Evolutionary conservation across 1,140 invertebrate species (phyloP).

Genomic region (Cotesia typhae): DNA sequence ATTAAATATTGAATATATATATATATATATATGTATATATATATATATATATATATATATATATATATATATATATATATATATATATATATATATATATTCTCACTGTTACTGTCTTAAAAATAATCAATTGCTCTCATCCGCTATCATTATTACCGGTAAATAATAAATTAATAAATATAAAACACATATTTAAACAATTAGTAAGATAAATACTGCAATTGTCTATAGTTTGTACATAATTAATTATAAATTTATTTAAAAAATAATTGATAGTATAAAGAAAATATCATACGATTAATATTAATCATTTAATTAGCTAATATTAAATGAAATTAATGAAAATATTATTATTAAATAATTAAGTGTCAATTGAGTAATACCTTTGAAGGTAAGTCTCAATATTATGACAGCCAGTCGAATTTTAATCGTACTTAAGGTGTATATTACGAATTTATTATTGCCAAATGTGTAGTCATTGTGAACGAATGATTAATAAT

Average conservation of each 20-base stretch:
- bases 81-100: neutral
- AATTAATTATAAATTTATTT: neutral
- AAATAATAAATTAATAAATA: conserved; percentile 5
- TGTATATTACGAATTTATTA: conserved; percentile 37
- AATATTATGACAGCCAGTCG: conserved; percentile 3
- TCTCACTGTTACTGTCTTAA: neutral
- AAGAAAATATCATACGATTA: conserved; percentile 1
- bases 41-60: neutral
- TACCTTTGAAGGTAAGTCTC: neutral
- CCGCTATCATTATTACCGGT: neutral
- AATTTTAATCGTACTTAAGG: conserved; percentile 33
- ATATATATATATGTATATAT: neutral
- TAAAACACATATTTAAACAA: neutral
- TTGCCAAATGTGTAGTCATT: conserved; percentile 24
- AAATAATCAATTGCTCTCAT: conserved; percentile 13
- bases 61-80: neutral
- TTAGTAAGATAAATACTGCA: conserved; percentile 18
- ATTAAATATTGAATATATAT: neutral
- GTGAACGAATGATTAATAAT: conserved; percentile 20
- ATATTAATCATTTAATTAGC: neutral
- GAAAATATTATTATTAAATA: neutral
- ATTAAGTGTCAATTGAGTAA: neutral
- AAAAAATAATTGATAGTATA: neutral
- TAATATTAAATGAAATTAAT: neutral
- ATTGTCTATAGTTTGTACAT: conserved; percentile 36